phyloP scores from a whole-genome alignment of 2,797 vertebrate genomes.

The Xiphophorus birchmanni region DNA sequence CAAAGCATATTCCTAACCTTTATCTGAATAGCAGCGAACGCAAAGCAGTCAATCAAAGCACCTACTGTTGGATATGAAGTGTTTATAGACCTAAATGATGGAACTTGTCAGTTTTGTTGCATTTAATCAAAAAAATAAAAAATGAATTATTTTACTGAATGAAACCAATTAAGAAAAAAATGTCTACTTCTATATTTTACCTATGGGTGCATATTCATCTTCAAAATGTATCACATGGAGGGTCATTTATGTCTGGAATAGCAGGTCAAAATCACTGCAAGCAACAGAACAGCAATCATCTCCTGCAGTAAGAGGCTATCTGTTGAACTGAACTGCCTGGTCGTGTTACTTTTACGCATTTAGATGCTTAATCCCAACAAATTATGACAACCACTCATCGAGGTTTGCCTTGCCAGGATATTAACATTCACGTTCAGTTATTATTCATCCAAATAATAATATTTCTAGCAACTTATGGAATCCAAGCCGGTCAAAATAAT shows the following conservation, averaged over 20 bases:
- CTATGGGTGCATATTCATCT: neutral
- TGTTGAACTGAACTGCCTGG: constrained; percentile 20
- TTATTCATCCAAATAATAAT: neutral
- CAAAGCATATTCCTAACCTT: neutral
- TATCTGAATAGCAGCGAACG: neutral
- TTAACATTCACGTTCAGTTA: neutral
- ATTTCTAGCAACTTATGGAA: neutral
- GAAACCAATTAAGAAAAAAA: neutral
- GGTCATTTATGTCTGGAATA: constrained; percentile 36
- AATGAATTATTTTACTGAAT: neutral
- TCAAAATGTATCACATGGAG: neutral
- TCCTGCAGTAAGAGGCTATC: constrained; percentile 10
- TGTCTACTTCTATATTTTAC: neutral
- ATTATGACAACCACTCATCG: neutral
- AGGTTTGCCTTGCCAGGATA: neutral
- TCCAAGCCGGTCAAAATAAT: neutral
- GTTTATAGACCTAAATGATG: neutral
- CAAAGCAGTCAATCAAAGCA: neutral
- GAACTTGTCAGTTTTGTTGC: neutral
- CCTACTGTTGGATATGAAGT: neutral
- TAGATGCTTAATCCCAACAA: neutral
- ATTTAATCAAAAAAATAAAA: neutral
- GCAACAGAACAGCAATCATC: neutral
- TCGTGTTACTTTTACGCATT: neutral
- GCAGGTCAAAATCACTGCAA: constrained; percentile 5